Percentiles rank a stretch among this genome's conserved stretches.
phyloP scores from a whole-genome alignment of 2,888 invertebrate genomes.

The Callimorpha dominula region DNA sequence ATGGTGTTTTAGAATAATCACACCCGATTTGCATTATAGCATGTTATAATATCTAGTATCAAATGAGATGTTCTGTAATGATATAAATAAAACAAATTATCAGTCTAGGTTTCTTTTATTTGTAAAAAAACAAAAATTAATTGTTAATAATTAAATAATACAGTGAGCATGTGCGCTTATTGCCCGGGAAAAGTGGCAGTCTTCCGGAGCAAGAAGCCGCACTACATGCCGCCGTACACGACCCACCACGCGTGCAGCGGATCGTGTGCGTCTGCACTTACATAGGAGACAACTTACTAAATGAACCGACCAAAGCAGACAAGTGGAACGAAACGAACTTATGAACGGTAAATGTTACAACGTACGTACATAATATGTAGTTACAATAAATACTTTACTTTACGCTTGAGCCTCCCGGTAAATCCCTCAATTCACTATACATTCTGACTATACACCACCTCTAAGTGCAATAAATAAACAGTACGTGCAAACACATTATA shows the following conservation, averaged over 20 bases:
- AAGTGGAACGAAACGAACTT: constrained; percentile 45
- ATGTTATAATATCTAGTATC: not conserved
- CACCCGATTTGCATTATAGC: no score
- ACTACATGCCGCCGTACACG: constrained; percentile 46
- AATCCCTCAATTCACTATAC: constrained; percentile 42
- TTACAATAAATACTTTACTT: constrained; percentile 59
- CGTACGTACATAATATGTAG: constrained; percentile 22
- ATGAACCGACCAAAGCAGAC: constrained; percentile 55
- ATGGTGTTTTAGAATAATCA: no score
- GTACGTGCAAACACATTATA: constrained; percentile 78
- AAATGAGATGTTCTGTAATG: not conserved
- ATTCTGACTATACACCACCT: constrained; percentile 48
- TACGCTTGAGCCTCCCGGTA: constrained; percentile 64
- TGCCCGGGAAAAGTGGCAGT: constrained; percentile 84
- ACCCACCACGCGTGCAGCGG: constrained; percentile 18
- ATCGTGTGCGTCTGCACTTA: constrained; percentile 38
- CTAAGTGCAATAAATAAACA: constrained; percentile 71
- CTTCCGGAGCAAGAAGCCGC: constrained; percentile 86
- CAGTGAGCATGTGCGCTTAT: constrained; percentile 82
- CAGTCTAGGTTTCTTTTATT: constrained; percentile 85
- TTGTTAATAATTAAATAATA: constrained; percentile 81
- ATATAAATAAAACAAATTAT: constrained; percentile 60
- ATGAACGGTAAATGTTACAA: constrained; percentile 35
- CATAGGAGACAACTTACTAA: constrained; percentile 41
- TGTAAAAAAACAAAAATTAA: constrained; percentile 82